These are phyloP conservation scores for Nothobranchius furzeri DNA, from an alignment of 2,113 vertebrate species.

Conservation along the genomic window DNA sequence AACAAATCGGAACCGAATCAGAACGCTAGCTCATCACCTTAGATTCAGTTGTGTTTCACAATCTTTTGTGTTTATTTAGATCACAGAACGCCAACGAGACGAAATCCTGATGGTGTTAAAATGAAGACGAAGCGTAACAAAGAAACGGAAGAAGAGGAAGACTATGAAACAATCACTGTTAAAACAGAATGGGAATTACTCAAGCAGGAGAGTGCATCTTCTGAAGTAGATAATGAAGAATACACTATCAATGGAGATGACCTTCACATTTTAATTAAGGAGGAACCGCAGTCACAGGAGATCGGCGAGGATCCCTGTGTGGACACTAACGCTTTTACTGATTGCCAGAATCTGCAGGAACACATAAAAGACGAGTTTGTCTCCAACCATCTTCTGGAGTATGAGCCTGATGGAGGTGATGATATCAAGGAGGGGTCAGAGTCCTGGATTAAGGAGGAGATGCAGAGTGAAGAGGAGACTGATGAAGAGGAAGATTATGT, in stretches of 20 bases:
- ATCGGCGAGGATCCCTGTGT: conserved; percentile 41
- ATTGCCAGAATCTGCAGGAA: conserved; percentile 16
- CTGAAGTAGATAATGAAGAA: conserved; percentile 25
- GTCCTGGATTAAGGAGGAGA: conserved; percentile 48
- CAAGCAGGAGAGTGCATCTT: not conserved
- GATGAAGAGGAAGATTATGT: conserved; percentile 21
- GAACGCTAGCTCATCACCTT: not conserved
- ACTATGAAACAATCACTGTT: conserved; percentile 7
- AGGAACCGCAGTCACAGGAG: conserved; percentile 61
- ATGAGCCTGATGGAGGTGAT: conserved; percentile 19
- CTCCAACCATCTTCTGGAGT: conserved; percentile 7
- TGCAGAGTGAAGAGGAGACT: conserved; percentile 24
- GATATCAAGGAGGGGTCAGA: conserved; percentile 53
- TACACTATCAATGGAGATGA: conserved; percentile 15
- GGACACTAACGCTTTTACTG: conserved; percentile 29
- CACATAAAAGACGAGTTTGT: conserved; percentile 61
- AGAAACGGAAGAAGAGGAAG: conserved; percentile 12
- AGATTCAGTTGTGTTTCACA: not conserved
- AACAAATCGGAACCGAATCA: not conserved
- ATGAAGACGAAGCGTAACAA: conserved; percentile 52
- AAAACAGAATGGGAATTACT: conserved; percentile 39
- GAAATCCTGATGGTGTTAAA: conserved; percentile 15
- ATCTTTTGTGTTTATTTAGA: not conserved
- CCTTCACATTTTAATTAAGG: conserved; percentile 63
- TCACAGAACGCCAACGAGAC: conserved; percentile 15